Percentiles rank a stretch among this genome's conserved stretches.
These are phyloP conservation scores for Megaceryle alcyon DNA, from an alignment of 2,797 vertebrate species.

Conservation along the genomic window DNA sequence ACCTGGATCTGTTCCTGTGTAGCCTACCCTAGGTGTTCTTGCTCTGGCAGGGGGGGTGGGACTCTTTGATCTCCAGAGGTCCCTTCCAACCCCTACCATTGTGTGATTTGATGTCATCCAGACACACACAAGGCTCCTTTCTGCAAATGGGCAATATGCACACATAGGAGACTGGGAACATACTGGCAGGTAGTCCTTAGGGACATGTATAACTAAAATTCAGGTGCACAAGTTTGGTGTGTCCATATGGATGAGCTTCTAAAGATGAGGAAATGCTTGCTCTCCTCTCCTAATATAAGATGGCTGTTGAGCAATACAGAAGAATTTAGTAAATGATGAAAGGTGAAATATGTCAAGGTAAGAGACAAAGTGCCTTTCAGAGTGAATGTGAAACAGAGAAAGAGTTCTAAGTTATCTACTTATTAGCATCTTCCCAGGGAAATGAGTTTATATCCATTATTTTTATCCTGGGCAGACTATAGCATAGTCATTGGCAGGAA, in stretches of 20 bases:
- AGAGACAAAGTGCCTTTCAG: background rate
- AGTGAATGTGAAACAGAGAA: background rate
- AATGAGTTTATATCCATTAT: background rate
- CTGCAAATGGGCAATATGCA: background rate
- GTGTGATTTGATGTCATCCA: background rate
- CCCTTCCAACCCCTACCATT: too few relatives aligned
- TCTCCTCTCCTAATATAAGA: background rate
- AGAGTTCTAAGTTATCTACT: background rate
- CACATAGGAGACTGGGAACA: rapidly evolving
- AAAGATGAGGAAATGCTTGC: background rate
- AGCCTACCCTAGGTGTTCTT: too few relatives aligned
- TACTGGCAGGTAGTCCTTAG: background rate
- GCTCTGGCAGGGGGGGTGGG: too few relatives aligned
- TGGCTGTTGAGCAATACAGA: background rate
- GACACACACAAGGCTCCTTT: background rate
- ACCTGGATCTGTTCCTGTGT: too few relatives aligned
- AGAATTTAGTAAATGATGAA: background rate
- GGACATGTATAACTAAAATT: background rate
- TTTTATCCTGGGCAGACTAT: slow-evolving; percentile 12
- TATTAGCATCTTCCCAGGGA: background rate
- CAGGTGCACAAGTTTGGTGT: background rate
- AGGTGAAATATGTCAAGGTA: background rate
- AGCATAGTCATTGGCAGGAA: background rate
- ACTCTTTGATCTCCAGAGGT: too few relatives aligned
- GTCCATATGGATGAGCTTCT: background rate